Percentiles rank a stretch among this genome's conserved stretches.
These are phyloP conservation scores for Lepeophtheirus nordmannii DNA, from an alignment of 2,888 invertebrate genomes.

Conservation along the genomic window DNA sequence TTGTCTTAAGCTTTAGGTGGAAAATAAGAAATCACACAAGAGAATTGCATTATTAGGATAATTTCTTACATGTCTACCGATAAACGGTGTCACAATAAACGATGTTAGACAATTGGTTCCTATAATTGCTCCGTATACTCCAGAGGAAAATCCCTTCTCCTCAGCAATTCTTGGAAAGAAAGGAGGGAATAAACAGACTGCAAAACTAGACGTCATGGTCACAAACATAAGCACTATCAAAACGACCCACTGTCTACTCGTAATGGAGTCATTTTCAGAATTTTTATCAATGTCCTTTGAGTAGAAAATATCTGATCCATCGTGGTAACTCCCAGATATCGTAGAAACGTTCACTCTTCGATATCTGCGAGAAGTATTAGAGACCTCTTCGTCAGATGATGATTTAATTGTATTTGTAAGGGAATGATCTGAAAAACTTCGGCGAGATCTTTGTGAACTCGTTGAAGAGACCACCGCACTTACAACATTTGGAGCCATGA, in stretches of 20 bases:
- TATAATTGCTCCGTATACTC: conserved; percentile 31
- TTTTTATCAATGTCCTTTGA: background rate
- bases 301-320: background rate
- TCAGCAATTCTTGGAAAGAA: conserved; percentile 30
- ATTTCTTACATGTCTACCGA: conserved; percentile 27
- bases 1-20: conserved; percentile 27
- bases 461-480: too few relatives aligned
- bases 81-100: conserved; percentile 31
- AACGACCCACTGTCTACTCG: conserved; percentile 27
- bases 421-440: too few relatives aligned
- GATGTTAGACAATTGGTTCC: conserved; percentile 31
- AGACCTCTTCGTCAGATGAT: too few relatives aligned
- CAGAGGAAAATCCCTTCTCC: conserved; percentile 29
- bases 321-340: background rate
- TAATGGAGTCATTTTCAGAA: background rate
- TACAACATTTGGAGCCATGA: too few relatives aligned
- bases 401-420: too few relatives aligned
- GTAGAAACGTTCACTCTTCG: background rate
- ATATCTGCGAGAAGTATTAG: background rate
- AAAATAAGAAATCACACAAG: background rate
- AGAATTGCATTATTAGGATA: background rate
- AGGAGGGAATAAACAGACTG: conserved; percentile 30
- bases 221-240: conserved; percentile 27
- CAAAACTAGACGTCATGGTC: conserved; percentile 29
- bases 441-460: too few relatives aligned